phyloP scores from a whole-genome alignment of 2,888 invertebrate species.

The Anoplius nigerrimus region DNA sequence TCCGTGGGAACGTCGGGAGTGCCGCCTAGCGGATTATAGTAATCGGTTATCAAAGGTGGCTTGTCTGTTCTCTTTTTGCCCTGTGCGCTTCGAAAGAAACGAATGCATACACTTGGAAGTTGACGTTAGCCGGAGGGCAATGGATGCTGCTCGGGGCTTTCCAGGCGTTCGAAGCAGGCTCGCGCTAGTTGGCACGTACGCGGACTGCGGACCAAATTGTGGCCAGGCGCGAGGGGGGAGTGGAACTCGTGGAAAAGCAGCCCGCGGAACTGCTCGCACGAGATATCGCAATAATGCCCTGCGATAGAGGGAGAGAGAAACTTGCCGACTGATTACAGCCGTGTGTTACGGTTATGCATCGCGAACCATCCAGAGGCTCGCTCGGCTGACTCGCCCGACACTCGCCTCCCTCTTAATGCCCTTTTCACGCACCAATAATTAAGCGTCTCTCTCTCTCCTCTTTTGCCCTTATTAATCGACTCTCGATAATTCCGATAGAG shows the following conservation, averaged over 20 bases:
- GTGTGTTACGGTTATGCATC: conserved; percentile 34
- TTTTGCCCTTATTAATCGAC: too few relatives aligned
- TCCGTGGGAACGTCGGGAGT: conserved; percentile 27
- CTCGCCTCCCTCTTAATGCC: conserved; percentile 1
- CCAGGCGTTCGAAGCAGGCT: too few relatives aligned
- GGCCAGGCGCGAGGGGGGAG: too few relatives aligned
- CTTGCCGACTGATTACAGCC: conserved; percentile 34
- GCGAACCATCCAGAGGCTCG: conserved; percentile 1
- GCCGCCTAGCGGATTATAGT: conserved; percentile 36
- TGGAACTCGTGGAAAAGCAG: too few relatives aligned
- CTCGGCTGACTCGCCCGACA: background rate
- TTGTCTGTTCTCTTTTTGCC: conserved; percentile 15
- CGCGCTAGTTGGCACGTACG: background rate
- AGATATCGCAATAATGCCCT: conserved; percentile 42
- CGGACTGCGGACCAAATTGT: too few relatives aligned
- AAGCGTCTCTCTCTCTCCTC: background rate
- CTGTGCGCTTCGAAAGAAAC: conserved; percentile 27
- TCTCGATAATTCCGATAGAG: too few relatives aligned
- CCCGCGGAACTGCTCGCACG: conserved; percentile 10
- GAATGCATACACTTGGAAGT: conserved; percentile 23
- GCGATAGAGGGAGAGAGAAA: conserved; percentile 32
- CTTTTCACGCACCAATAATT: background rate
- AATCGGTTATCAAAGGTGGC: conserved; percentile 33
- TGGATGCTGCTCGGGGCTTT: conserved; percentile 14
- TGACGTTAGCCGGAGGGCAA: conserved; percentile 13